Conservation (phyloP, 1,140 invertebrate species). For the Meloidogyne hapla region DNA sequence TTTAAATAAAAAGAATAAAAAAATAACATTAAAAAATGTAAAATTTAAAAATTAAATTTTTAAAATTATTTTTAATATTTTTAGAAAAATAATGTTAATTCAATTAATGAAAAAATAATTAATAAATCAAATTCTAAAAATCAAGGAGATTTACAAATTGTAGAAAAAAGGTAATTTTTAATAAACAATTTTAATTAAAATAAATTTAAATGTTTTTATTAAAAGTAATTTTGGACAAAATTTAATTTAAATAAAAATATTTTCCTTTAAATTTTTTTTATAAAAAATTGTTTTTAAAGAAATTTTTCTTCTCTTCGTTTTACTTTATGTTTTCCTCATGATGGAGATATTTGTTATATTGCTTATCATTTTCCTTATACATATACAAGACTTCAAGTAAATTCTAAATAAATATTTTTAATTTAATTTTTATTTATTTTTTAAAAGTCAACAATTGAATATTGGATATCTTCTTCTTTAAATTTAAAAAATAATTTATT, state of each 20-base stretch:
- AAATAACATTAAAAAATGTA: background rate
- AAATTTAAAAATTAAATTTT: background rate
- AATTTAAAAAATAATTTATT: conserved; percentile 56
- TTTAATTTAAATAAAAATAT: no score
- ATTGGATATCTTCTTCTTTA: conserved; percentile 29
- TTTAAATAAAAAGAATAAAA: background rate
- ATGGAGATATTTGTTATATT: conserved; percentile 85
- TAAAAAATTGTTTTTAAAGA: conserved; percentile 51
- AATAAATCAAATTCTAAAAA: no score
- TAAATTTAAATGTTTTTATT: no score
- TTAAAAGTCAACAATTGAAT: conserved; percentile 72
- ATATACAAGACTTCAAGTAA: conserved; percentile 77
- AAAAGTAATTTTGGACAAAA: no score
- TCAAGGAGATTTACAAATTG: no score
- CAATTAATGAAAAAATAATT: no score
- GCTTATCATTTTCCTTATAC: conserved; percentile 96
- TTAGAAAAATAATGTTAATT: background rate
- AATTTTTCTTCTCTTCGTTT: conserved; percentile 86
- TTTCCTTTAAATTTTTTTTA: no score
- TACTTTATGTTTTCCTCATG: conserved; percentile 84
- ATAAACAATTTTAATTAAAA: no score
- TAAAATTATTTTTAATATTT: background rate
- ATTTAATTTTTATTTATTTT: conserved; percentile 54
- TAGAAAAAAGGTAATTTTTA: no score
- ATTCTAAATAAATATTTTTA: conserved; percentile 70